phyloP scores from a whole-genome alignment of 1,140 invertebrate genomes.

The Plutomurus gul region DNA sequence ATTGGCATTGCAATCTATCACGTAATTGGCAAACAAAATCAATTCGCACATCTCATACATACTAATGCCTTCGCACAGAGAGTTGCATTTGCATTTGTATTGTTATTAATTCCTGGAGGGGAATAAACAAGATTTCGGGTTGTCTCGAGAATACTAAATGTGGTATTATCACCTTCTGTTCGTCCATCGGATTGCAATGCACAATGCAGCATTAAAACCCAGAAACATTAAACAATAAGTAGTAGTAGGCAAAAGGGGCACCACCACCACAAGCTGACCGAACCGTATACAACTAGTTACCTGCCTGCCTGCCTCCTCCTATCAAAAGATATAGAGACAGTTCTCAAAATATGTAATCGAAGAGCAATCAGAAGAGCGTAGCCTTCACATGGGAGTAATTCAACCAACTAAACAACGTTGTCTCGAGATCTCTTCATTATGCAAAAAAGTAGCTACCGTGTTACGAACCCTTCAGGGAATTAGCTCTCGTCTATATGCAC shows the following conservation, averaged over 20 bases:
- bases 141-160: slow-evolving; percentile 14
- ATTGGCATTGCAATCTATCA: slow-evolving; percentile 23
- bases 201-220: not conserved
- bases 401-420: slow-evolving; percentile 15
- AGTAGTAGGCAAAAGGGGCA: not conserved
- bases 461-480: not conserved
- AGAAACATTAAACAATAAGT: not conserved
- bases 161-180: slow-evolving; percentile 19
- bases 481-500: not conserved
- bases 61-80: slow-evolving; percentile 13
- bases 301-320: no score
- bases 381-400: not conserved
- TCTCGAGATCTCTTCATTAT: slow-evolving; percentile 25
- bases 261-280: not conserved
- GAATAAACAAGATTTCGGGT: slow-evolving; percentile 4
- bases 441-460: slow-evolving; percentile 3
- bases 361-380: not conserved
- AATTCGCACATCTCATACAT: slow-evolving; percentile 27
- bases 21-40: slow-evolving; percentile 22
- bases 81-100: slow-evolving; percentile 22
- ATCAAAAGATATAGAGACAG: no score
- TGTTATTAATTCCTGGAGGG: slow-evolving; percentile 20
- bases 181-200: not conserved
- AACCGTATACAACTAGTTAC: no score
- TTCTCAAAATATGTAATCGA: slow-evolving; percentile 6